These are phyloP conservation scores for Tortrix viridana DNA, from an alignment of 2,888 invertebrate species.

Conservation along the genomic window DNA sequence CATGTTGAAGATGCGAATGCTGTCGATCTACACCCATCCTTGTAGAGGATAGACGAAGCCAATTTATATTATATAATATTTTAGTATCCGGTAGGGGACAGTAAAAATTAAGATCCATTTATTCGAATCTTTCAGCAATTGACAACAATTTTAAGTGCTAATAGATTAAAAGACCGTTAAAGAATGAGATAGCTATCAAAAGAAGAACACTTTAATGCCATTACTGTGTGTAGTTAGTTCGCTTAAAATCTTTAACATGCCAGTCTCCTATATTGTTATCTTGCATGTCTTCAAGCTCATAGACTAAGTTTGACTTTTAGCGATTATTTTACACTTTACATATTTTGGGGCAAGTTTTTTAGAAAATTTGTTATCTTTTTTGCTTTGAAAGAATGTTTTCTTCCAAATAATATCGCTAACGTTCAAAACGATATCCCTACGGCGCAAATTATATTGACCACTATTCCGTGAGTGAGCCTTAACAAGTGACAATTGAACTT, in stretches of 20 bases:
- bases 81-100: not conserved
- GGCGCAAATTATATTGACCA: not conserved
- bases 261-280: not conserved
- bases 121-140: not conserved
- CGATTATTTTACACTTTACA: slow-evolving; percentile 1
- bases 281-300: slow-evolving; percentile 8
- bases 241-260: not conserved
- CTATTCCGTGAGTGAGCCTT: not conserved
- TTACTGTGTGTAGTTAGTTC: not conserved
- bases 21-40: not conserved
- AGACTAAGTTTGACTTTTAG: slow-evolving; percentile 12
- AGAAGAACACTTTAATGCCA: too few relatives aligned
- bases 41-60: not conserved
- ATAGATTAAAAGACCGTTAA: not conserved
- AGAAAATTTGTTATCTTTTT: slow-evolving; percentile 7
- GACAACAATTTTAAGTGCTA: not conserved
- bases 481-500: not conserved
- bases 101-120: not conserved
- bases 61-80: too few relatives aligned
- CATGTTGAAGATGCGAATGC: not conserved
- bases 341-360: slow-evolving; percentile 26
- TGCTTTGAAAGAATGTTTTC: not conserved
- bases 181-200: not conserved
- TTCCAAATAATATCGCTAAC: not conserved
- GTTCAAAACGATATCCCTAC: not conserved